These are phyloP conservation scores for Dendrolimus punctatus DNA, from an alignment of 1,140 invertebrate genomes.

Conservation along the genomic window DNA sequence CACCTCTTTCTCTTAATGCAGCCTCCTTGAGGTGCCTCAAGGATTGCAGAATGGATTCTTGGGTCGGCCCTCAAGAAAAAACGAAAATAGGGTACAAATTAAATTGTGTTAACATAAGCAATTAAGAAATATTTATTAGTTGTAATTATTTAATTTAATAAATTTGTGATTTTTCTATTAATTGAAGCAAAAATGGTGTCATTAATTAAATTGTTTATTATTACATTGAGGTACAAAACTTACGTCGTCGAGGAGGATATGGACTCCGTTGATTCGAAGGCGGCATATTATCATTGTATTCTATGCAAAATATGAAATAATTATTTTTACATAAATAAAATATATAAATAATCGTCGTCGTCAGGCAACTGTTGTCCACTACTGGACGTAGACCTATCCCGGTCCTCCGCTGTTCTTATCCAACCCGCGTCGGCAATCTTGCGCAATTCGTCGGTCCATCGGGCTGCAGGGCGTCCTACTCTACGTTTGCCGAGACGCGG, in stretches of 20 bases:
- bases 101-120: slow-evolving; percentile 7
- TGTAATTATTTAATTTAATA: too few relatives aligned
- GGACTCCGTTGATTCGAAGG: slow-evolving; percentile 87
- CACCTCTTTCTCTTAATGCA: slow-evolving; percentile 32
- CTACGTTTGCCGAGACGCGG: too few relatives aligned
- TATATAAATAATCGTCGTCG: not conserved
- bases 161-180: not conserved
- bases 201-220: slow-evolving; percentile 4
- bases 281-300: slow-evolving; percentile 89
- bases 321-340: not conserved
- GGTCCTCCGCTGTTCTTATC: too few relatives aligned
- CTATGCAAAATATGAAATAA: slow-evolving; percentile 59
- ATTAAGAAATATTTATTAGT: too few relatives aligned
- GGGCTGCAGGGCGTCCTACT: too few relatives aligned
- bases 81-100: slow-evolving; percentile 29
- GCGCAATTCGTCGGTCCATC: too few relatives aligned
- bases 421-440: too few relatives aligned
- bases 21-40: slow-evolving; percentile 35
- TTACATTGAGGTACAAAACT: slow-evolving; percentile 56
- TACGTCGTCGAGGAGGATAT: slow-evolving; percentile 85
- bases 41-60: slow-evolving; percentile 36
- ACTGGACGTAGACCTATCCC: too few relatives aligned
- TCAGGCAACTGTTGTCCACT: too few relatives aligned
- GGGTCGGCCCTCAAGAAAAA: slow-evolving; percentile 35
- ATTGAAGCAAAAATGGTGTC: not conserved